Evolutionary conservation across 53 echinoderm and acorn worm species (phyloP), one percentile per base, ranked within the genome.

Genomic region (Pentamera pediparva): DNA sequence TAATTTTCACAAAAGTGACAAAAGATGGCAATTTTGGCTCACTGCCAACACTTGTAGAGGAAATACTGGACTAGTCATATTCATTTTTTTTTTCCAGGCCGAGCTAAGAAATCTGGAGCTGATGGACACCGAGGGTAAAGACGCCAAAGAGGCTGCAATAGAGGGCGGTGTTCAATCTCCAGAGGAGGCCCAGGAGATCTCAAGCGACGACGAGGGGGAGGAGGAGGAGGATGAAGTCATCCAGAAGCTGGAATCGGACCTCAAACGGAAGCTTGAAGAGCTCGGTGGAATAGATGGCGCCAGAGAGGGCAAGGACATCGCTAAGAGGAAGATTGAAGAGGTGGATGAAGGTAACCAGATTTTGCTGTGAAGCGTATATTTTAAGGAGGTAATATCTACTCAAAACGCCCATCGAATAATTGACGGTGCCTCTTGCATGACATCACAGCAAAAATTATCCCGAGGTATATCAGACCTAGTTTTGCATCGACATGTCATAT

Each of bases 51-150:
- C 28, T 26, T 27, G 30, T 2, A 4, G 31, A 31, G 33, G 21
- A 17, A 49, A 45, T n/a, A n/a, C n/a, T n/a, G n/a, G n/a, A n/a
- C n/a, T n/a, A n/a, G n/a, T 40, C n/a, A 20, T 5, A 11, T 61
- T 53, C 40, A 5, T 32, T n/a, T 49, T 27, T n/a, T n/a, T 58
- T 21, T 39, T 79, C n/a, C 35, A 87, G 87, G 87, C 87, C 18
- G 87, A 87, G 75, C 61, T 87, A 39, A 60, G 78, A 36, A 65
- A 83, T 26, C 65, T 87, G 37, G 83, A 87, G 60, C 78, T 79
- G 11, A 53, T 83, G n/a, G 83, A 87, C 33, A 33, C 19, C 7
- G 34, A 39, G 4, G 67, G 45, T 20, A 20, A 8, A 24, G 67
- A 41, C 24, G 15, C 12, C 27, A 31, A 48, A 35, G 52, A 50